These are phyloP conservation scores for Drosophila pruinosa DNA, from an alignment of 1,140 invertebrate species.

Conservation along the genomic window DNA sequence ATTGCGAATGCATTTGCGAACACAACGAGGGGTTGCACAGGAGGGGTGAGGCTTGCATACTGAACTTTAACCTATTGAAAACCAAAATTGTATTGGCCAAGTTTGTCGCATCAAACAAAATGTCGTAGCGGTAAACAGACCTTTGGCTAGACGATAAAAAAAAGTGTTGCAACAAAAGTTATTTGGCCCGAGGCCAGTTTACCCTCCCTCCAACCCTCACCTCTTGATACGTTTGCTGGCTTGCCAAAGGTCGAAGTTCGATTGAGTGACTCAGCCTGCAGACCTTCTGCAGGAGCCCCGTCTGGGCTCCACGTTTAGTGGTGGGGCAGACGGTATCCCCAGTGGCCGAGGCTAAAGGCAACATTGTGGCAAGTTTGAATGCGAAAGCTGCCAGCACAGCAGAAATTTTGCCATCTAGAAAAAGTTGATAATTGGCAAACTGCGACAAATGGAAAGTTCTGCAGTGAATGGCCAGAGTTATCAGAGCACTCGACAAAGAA, in stretches of 20 bases:
- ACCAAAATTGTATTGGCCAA: slow-evolving; percentile 37
- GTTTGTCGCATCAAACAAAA: slow-evolving; percentile 61
- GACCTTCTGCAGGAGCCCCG: too few relatives aligned
- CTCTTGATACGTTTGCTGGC: not conserved
- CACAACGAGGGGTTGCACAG: slow-evolving; percentile 13
- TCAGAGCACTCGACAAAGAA: not conserved
- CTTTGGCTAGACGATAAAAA: slow-evolving; percentile 35
- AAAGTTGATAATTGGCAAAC: slow-evolving; percentile 44
- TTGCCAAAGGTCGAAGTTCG: slow-evolving; percentile 66
- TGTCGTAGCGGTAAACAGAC: slow-evolving; percentile 46
- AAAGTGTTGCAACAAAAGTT: slow-evolving; percentile 40
- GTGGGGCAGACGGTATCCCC: not conserved
- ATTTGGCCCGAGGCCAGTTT: slow-evolving; percentile 21
- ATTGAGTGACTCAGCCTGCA: slow-evolving; percentile 54
- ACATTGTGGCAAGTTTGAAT: slow-evolving; percentile 40
- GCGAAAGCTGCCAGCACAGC: slow-evolving; percentile 24
- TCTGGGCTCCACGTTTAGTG: not conserved
- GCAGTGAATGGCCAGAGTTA: slow-evolving; percentile 8
- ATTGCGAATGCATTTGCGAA: slow-evolving; percentile 18
- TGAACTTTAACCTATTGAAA: slow-evolving; percentile 38
- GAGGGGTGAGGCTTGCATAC: not conserved
- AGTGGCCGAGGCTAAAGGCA: slow-evolving; percentile 19
- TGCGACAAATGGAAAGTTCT: slow-evolving; percentile 39
- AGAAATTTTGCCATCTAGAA: slow-evolving; percentile 9
- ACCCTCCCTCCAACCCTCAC: not conserved